Evolutionary conservation across 2,888 invertebrate species (phyloP).

Genomic region (Incurvaria masculella): DNA sequence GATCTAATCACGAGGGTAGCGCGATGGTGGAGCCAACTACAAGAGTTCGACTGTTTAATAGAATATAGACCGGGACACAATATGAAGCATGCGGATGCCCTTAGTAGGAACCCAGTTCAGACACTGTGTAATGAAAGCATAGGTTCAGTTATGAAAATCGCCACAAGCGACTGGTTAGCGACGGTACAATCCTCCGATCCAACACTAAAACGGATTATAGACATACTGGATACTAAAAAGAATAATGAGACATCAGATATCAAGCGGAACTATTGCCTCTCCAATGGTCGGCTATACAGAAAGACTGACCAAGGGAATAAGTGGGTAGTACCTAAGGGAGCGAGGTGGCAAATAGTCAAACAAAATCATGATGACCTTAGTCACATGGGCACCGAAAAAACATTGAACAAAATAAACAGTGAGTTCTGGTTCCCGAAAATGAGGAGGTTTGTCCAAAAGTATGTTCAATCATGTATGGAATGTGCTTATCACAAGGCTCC

Average conservation of each 20-base stretch:
- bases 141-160: conserved; percentile 6
- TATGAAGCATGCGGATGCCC: conserved; percentile 25
- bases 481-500: no score
- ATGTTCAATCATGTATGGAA: conserved; percentile 14
- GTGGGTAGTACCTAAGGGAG: conserved; percentile 19
- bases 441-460: no score
- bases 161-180: conserved; percentile 12
- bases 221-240: conserved; percentile 9
- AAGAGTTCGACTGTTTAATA: conserved; percentile 22
- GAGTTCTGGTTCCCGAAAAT: conserved; percentile 17
- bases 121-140: no score
- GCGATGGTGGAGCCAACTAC: conserved; percentile 23
- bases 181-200: conserved; percentile 13
- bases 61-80: conserved; percentile 16
- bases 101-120: conserved; percentile 16
- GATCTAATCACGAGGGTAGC: conserved; percentile 21
- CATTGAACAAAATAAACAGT: conserved; percentile 20
- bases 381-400: conserved; percentile 27
- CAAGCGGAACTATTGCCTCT: conserved; percentile 9
- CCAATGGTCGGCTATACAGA: conserved; percentile 14
- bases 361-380: conserved; percentile 23
- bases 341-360: conserved; percentile 16
- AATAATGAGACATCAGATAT: conserved; percentile 3
- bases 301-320: conserved; percentile 6
- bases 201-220: conserved; percentile 10